Base-by-base conservation (phyloP, 2,888 invertebrate genomes). In the Tyria jacobaeae region DNA sequence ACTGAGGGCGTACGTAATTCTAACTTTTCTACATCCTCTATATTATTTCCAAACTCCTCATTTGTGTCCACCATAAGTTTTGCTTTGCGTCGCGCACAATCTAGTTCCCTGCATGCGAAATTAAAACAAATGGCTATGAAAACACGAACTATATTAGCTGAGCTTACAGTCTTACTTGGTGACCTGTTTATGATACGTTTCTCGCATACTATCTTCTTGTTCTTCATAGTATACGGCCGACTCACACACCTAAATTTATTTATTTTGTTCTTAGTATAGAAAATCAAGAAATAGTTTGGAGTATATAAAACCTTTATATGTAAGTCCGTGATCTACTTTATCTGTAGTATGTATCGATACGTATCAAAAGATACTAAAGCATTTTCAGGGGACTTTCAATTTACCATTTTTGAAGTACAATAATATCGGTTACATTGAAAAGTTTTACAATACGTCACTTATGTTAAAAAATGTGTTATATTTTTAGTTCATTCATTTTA, bases 11-110 rank as follows among this genome's bases (percentile, higher is more conserved):
- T 70, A 68, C 75, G 68, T 79, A 68, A 71, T 62, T 71, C 75
- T 72, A 62, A 73, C 79, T 65, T 74, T 64, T 65, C 66, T 69
- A 72, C 66, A 72, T 62, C 70, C 64, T 62, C 66, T 70, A 64
- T 66, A 73, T 79, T 79, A 82, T 82, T 81, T 78, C 80, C 79
- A 75, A 84, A 84, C 79, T 86, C 79, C 86, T 90, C 87, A 89
- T 92, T 92, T 92, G 87, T 85, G 84, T 86, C 83, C 75, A 82
- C 87, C 82, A 87, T 92, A 91, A 85, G 83, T 92, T 90, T 83
- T 83, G 82, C 84, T 93, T 91, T 89, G 81, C 82, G 71, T 75
- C 76, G 73, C 75, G 79, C 74, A 79, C 76, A 75, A 82, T 80
- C 77, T 75, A 74, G 71, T 80, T 78, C 78, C 75, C 77, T 82